Evolutionary conservation across 2,113 vertebrate species (phyloP), one percentile per base, ranked within the genome.

Genomic region (Rutilus rutilus): DNA sequence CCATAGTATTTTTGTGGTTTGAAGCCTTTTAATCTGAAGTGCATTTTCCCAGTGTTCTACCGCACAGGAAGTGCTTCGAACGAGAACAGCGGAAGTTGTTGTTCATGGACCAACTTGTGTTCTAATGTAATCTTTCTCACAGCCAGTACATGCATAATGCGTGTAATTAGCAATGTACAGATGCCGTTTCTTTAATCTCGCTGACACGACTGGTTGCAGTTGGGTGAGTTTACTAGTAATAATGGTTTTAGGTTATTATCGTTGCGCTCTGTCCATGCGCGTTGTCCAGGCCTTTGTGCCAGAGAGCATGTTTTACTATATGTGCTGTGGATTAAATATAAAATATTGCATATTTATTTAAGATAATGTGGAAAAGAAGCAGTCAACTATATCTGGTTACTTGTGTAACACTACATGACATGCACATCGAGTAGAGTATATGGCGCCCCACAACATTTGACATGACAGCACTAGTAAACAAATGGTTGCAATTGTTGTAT

Each of bases 141-240:
- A 6, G 7, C 4, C 12, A 19, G 17, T 62, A 42, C 30, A 7
- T 25, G 42, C 7, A 39, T 50, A 0, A 45, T 42, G 54, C 45
- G 11, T 52, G 1, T 25, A 14, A 6, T 64, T 45, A 45, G 14
- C 11, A 21, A 17, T 67, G 17, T 27, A 1, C 10, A 4, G 0
- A 52, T 50, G 2, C 2, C 2, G 1, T 57, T 67, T 23, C 11
- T 67, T 57, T 65, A 65, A 76, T 30, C 33, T 47, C 17, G 25
- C 10, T 33, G 12, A 30, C 1, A 15, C 77, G 21, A 17, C 27
- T 57, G 11, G 1, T 23, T 62, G 25, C 27, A 42, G 57, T 78
- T 27, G 39, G 81, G 86, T 87, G 60, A 71, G 50, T 71, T 84
- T 71, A 39, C 4, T 30, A 15, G 11, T 54, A 52, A 15, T 77